Base-by-base conservation (phyloP, 2,888 invertebrate genomes). In the Carterocephalus palaemon region DNA sequence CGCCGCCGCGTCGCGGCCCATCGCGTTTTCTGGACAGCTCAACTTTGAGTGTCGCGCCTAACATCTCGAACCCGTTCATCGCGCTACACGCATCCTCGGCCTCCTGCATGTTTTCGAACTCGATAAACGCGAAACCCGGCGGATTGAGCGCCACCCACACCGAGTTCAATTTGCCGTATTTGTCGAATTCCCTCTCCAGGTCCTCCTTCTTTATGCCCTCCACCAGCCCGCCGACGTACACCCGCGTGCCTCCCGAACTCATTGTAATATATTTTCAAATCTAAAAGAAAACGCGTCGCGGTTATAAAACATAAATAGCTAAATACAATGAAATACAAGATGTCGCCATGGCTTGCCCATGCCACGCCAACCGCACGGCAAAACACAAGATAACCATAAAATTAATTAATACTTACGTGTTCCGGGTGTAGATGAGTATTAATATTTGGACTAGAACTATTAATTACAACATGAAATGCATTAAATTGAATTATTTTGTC, bases 131-230 rank as follows among this genome's bases (percentile, higher is more conserved):
- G 84, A 96, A 97, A 68, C 96, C 96, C 59, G 96, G 96, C 59
- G 96, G 96, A 84, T 96, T 96, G 79, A 96, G 94, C 59, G 96
- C 96, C 62, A 95, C 95, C 96, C 96, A 96, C 56, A 96, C 95
- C 62, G 94, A 94, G 86, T 94, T 95, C 60, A 96, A 89, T 88
- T 95, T 95, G 62, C 96, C 96, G 81, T 92, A 96, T 87, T 95
- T 95, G 67, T 94, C 93, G 78, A 96, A 96, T 82, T 96, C 95
- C 70, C 91, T 90, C 79, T 96, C 96, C 56, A 97, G 88, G 78
- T 96, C 96, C 82, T 96, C 96, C 75, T 96, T 96, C 86, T 95
- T 95, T 75, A 96, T 92, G 73, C 92, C 92, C 74, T 95, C 95
- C 67, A 92, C 92, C 59, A 96, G 90, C 68, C 95, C 96, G 62